These are phyloP conservation scores for Drosophila sp. DNA, from an alignment of 1,140 invertebrate species.

Conservation along the genomic window DNA sequence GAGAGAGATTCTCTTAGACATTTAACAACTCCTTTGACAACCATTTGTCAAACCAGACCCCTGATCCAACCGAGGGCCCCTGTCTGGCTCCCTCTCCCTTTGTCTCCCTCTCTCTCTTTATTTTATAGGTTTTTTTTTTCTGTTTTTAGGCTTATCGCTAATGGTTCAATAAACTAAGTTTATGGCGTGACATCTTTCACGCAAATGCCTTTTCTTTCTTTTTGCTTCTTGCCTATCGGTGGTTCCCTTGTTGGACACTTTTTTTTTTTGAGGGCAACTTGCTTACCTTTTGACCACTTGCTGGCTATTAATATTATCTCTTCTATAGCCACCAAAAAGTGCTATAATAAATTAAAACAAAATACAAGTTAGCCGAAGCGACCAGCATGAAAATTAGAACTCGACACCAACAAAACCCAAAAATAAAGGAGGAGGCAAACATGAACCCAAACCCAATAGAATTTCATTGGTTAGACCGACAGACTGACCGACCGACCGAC, in stretches of 20 bases:
- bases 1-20: neutral
- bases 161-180: slow-evolving; percentile 65
- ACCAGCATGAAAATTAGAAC: slow-evolving; percentile 22
- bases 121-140: slow-evolving; percentile 1
- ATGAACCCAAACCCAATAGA: slow-evolving; percentile 14
- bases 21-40: slow-evolving; percentile 20
- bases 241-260: slow-evolving; percentile 18
- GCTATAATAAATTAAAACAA: slow-evolving; percentile 65
- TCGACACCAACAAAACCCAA: slow-evolving; percentile 14
- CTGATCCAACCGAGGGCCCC: neutral
- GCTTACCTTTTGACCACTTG: slow-evolving; percentile 55
- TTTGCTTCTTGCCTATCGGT: slow-evolving; percentile 17
- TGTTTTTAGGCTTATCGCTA: slow-evolving; percentile 50
- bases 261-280: slow-evolving; percentile 17
- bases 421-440: neutral
- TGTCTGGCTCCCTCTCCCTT: neutral
- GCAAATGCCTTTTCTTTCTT: slow-evolving; percentile 37
- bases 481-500: too few species aligned
- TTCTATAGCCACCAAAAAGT: slow-evolving; percentile 47
- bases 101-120: neutral
- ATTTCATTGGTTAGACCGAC: slow-evolving; percentile 6
- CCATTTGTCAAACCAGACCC: slow-evolving; percentile 14
- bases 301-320: slow-evolving; percentile 62
- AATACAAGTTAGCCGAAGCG: slow-evolving; percentile 39
- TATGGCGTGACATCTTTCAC: slow-evolving; percentile 65